A percentile compares a stretch with the other conserved stretches of the same genome.
These are phyloP conservation scores for Anguilla obscura DNA, from an alignment of 2,797 vertebrate species.

Conservation along the genomic window DNA sequence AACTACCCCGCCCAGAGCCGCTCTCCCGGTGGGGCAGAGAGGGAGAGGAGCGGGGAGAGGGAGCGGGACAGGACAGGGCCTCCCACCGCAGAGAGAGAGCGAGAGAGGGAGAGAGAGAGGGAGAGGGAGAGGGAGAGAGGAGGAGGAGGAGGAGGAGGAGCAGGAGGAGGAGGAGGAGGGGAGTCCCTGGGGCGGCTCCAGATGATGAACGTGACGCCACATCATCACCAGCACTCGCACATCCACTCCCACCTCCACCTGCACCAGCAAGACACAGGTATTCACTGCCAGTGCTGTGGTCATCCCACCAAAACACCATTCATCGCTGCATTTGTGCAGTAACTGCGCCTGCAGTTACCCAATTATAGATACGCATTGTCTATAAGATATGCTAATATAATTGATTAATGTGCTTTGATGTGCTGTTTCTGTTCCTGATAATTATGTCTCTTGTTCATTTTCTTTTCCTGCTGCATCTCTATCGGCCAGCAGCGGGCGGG, in stretches of 20 bases:
- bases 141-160: slow-evolving; percentile 71
- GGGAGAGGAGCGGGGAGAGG: slow-evolving; percentile 67
- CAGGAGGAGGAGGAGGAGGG: slow-evolving; percentile 74
- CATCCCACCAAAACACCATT: slow-evolving; percentile 3
- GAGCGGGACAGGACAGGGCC: slow-evolving; percentile 53
- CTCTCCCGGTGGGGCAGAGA: slow-evolving; percentile 72
- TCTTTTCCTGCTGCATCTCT: slow-evolving; percentile 79
- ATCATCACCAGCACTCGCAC: slow-evolving; percentile 99
- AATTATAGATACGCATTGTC: not conserved
- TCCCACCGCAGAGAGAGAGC: slow-evolving; percentile 54
- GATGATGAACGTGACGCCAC: slow-evolving; percentile 98
- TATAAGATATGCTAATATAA: not conserved
- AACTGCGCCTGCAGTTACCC: no score
- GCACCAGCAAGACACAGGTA: slow-evolving; percentile 98
- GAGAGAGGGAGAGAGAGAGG: slow-evolving; percentile 63
- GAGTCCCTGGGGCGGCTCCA: slow-evolving; percentile 93
- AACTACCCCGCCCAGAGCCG: slow-evolving; percentile 69
- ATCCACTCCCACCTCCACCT: slow-evolving; percentile 99
- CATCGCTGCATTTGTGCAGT: not conserved
- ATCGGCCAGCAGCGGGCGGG: slow-evolving; percentile 89
- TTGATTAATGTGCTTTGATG: no score
- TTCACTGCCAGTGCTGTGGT: slow-evolving; percentile 66
- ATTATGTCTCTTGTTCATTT: slow-evolving; percentile 71
- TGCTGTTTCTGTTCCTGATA: not conserved
- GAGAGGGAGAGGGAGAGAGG: slow-evolving; percentile 79